A percentile compares a stretch with the other conserved stretches of the same genome.
Evolutionary conservation across 2,888 invertebrate genomes (phyloP).

Genomic region (Leucania comma): DNA sequence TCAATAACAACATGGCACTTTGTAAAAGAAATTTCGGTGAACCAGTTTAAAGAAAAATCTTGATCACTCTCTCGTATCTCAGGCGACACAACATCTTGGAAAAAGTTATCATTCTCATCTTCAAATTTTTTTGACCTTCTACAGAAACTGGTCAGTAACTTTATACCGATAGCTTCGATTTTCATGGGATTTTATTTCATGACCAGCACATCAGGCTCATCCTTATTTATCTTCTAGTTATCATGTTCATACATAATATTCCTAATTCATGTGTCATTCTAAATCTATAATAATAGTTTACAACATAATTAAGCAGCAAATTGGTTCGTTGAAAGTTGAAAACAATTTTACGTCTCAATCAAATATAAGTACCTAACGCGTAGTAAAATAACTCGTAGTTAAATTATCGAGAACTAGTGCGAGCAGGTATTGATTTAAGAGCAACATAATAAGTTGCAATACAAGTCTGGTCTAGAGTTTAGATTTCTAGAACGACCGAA

Average conservation of each 20-base stretch:
- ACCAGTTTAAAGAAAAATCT: neutral
- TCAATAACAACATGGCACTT: neutral
- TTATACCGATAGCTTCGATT: no score
- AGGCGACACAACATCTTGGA: neutral
- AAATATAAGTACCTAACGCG: neutral
- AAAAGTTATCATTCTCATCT: neutral
- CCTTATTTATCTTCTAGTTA: neutral
- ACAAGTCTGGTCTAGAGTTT: neutral
- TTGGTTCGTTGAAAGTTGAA: neutral
- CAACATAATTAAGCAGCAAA: neutral
- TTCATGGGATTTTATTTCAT: neutral
- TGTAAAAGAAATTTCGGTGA: no score
- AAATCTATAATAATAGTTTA: no score
- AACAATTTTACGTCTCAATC: neutral
- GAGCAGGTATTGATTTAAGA: neutral
- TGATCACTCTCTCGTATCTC: neutral
- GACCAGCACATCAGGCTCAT: neutral
- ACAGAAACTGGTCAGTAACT: neutral
- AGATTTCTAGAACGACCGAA: slow-evolving; percentile 20
- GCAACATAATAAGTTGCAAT: slow-evolving; percentile 18
- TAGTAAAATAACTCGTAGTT: no score
- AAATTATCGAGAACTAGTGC: slow-evolving; percentile 19
- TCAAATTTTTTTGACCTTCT: neutral
- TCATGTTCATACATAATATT: no score
- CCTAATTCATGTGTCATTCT: no score